These are phyloP conservation scores for Pissodes strobi DNA, from an alignment of 1,140 invertebrate species.

Conservation along the genomic window DNA sequence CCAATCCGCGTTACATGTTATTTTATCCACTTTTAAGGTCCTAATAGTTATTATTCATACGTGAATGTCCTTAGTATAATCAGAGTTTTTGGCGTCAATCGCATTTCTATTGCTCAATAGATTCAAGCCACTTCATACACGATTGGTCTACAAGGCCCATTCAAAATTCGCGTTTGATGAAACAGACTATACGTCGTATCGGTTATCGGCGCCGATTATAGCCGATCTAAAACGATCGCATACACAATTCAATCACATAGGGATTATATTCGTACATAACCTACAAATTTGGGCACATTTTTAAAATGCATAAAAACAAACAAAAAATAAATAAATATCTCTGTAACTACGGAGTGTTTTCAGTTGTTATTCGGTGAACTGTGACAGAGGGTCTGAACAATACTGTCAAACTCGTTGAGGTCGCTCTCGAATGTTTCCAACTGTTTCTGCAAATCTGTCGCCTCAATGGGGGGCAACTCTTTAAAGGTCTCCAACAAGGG, in stretches of 20 bases:
- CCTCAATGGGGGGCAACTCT: slow-evolving; percentile 65
- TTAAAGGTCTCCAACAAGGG: slow-evolving; percentile 69
- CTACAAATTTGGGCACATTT: slow-evolving; percentile 26
- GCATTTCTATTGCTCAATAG: too few relatives aligned
- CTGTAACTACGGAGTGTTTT: not conserved
- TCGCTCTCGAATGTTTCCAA: slow-evolving; percentile 75
- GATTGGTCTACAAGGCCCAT: not conserved
- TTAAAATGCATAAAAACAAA: slow-evolving; percentile 25
- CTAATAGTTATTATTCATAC: too few relatives aligned
- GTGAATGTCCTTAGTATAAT: too few relatives aligned
- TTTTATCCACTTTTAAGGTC: too few relatives aligned
- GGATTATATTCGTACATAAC: slow-evolving; percentile 16
- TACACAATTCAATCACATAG: slow-evolving; percentile 20
- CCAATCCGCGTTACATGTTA: too few relatives aligned
- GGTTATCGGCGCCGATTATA: slow-evolving; percentile 9
- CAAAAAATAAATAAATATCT: slow-evolving; percentile 22
- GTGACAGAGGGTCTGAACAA: slow-evolving; percentile 68
- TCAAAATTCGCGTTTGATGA: not conserved
- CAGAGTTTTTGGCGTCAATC: too few relatives aligned
- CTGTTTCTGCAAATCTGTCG: slow-evolving; percentile 72
- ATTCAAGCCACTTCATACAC: too few relatives aligned
- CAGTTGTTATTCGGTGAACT: slow-evolving; percentile 60
- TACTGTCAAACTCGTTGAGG: slow-evolving; percentile 73
- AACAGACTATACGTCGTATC: not conserved
- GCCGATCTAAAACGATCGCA: slow-evolving; percentile 22